A percentile compares a stretch with the other conserved stretches of the same genome.
Evolutionary conservation across 2,113 vertebrate species (phyloP).

Genomic region (Rutilus rutilus): DNA sequence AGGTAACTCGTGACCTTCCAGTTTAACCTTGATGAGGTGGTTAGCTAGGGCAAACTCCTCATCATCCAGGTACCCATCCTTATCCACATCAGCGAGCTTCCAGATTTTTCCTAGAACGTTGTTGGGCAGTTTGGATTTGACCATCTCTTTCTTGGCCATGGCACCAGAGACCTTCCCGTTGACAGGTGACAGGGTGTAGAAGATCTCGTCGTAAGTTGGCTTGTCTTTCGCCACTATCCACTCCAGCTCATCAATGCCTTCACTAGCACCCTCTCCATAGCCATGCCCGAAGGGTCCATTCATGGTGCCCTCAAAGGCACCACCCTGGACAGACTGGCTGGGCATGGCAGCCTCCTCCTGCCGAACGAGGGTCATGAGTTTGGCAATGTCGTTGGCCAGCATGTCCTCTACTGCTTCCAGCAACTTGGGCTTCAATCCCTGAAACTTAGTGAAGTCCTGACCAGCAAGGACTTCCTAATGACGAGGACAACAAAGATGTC

Average conservation of each 20-base stretch:
- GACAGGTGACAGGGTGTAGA: constrained; percentile 81
- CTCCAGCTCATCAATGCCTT: constrained; percentile 81
- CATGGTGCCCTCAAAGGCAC: constrained; percentile 80
- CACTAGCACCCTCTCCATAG: constrained; percentile 81
- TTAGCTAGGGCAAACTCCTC: constrained; percentile 66
- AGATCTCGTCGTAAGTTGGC: constrained; percentile 83
- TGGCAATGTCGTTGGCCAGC: constrained; percentile 81
- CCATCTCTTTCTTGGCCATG: constrained; percentile 84
- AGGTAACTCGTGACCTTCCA: constrained; percentile 81
- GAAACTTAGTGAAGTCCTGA: constrained; percentile 83
- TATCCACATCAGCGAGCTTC: constrained; percentile 83
- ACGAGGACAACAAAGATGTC: neutral
- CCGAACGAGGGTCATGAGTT: constrained; percentile 81
- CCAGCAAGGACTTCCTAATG: constrained; percentile 74
- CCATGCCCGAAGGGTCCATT: constrained; percentile 82
- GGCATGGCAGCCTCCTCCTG: constrained; percentile 81
- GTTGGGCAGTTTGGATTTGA: constrained; percentile 84
- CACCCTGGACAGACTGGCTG: constrained; percentile 75
- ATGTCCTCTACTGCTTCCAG: constrained; percentile 81
- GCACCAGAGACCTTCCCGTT: constrained; percentile 82
- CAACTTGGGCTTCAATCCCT: constrained; percentile 77
- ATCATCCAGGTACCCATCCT: constrained; percentile 75
- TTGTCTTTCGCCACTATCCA: constrained; percentile 83
- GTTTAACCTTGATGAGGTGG: constrained; percentile 66
- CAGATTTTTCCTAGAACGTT: constrained; percentile 72